Base-by-base conservation (phyloP, 2,888 invertebrate genomes). In the Nebria brevicollis region DNA sequence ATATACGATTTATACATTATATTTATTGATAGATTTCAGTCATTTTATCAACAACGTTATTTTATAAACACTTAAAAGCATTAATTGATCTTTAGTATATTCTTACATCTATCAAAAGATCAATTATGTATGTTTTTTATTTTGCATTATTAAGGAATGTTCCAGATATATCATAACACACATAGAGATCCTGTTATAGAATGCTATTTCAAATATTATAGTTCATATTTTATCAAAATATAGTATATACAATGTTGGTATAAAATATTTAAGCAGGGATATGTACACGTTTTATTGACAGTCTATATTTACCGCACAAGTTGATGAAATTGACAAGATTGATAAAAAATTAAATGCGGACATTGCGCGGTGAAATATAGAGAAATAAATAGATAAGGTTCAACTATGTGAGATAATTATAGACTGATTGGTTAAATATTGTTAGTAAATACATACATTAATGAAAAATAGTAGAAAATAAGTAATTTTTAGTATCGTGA, bases 181-280 rank as follows among this genome's bases (percentile, higher is more conserved):
- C 25, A 66, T 25, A 66, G 66, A 70, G 70, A 70, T 70, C 70
- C 34, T 26, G 25, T 54, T 54, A 54, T 8, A 54, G 54, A 54
- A 54, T 5, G 15, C 25, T 15, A 68, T 15, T 25, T 64, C 65
- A 64, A 42, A 65, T 84, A 84, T 85, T 86, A 85, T 80, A 82
- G 80, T 84, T 85, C 85, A 86, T 85, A 85, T 85, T 85, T 85
- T 87, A 87, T 87, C 88, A 89, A 89, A 89, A 89, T 88, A 89
- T 88, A 89, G 86, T 88, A 88, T 88, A 86, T 89, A 89, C 88
- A 89, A 86, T 75, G 74, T 88, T 88, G 86, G 86, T 88, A 88
- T 85, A 88, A 87, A 88, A 87, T 87, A 86, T 86, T 86, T 84
- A 86, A 86, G 75, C 80, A 80, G 86, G 86, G 89, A 89, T 89